Conservation (phyloP, 2,888 invertebrate species). For the Phoronis australis region DNA sequence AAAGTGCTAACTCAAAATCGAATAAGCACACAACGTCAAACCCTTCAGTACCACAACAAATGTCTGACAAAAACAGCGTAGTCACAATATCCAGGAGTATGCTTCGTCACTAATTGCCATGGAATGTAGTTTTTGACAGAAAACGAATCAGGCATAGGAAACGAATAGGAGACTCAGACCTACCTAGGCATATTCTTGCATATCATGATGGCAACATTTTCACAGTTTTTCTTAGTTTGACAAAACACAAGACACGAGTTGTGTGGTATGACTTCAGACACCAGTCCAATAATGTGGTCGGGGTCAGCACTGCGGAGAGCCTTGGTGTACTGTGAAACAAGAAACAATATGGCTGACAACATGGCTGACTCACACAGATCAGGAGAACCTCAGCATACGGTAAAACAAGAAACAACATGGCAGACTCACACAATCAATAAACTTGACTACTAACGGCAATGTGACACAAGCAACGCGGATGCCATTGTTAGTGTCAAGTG, state of each 20-base stretch:
- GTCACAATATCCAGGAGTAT: no score
- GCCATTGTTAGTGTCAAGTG: background rate
- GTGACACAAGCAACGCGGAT: background rate
- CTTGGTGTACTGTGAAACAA: slow-evolving; percentile 32
- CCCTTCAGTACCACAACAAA: no score
- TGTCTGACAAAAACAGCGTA: no score
- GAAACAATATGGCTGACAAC: background rate
- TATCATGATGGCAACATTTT: slow-evolving; percentile 77
- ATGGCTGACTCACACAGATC: background rate
- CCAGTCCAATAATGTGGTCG: slow-evolving; percentile 73
- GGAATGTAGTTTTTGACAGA: no score
- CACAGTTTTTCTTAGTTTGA: slow-evolving; percentile 85
- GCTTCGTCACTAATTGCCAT: no score
- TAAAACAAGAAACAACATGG: background rate
- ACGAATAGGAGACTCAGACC: slow-evolving; percentile 1
- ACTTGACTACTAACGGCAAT: background rate
- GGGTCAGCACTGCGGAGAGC: slow-evolving; percentile 61
- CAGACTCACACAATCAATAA: background rate
- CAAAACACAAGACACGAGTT: slow-evolving; percentile 86
- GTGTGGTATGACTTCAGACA: slow-evolving; percentile 72
- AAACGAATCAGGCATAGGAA: no score
- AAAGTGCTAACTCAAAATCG: no score
- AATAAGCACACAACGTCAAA: no score
- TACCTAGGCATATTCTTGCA: slow-evolving; percentile 61
- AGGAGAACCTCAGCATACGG: background rate